A percentile compares a stretch with the other conserved stretches of the same genome.
These are phyloP conservation scores for Callipepla californica DNA, from an alignment of 2,113 vertebrate species.

Conservation along the genomic window DNA sequence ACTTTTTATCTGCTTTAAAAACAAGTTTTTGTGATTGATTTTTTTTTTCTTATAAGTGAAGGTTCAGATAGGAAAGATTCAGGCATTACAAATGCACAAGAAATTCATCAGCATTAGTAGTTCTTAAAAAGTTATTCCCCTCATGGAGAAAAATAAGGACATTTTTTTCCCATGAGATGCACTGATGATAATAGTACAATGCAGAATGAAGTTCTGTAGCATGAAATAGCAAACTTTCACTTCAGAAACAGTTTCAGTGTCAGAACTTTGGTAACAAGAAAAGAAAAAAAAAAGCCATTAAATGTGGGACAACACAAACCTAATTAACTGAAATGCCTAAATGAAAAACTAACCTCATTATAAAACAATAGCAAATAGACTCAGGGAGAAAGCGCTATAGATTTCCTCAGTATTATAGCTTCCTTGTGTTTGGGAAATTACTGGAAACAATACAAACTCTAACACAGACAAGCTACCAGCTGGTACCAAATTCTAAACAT, in stretches of 20 bases:
- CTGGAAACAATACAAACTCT: neutral
- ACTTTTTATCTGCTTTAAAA: constrained; percentile 7
- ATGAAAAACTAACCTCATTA: neutral
- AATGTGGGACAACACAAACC: neutral
- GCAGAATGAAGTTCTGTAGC: neutral
- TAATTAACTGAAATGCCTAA: neutral
- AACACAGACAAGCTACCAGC: neutral
- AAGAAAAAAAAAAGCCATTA: neutral
- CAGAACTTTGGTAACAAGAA: neutral
- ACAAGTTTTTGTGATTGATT: neutral
- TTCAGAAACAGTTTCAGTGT: neutral
- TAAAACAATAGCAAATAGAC: neutral
- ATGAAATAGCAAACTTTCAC: neutral
- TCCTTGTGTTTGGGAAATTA: neutral
- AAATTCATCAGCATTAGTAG: constrained; percentile 6
- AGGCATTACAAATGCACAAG: neutral
- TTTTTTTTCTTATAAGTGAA: neutral
- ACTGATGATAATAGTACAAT: neutral
- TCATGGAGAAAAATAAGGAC: neutral
- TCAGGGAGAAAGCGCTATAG: neutral
- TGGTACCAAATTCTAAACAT: neutral
- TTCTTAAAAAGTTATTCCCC: neutral
- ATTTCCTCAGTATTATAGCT: neutral
- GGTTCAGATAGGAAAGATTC: neutral
- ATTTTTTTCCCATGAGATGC: neutral